phyloP scores from a whole-genome alignment of 1,140 invertebrate genomes.

The Temnothorax nylanderi region DNA sequence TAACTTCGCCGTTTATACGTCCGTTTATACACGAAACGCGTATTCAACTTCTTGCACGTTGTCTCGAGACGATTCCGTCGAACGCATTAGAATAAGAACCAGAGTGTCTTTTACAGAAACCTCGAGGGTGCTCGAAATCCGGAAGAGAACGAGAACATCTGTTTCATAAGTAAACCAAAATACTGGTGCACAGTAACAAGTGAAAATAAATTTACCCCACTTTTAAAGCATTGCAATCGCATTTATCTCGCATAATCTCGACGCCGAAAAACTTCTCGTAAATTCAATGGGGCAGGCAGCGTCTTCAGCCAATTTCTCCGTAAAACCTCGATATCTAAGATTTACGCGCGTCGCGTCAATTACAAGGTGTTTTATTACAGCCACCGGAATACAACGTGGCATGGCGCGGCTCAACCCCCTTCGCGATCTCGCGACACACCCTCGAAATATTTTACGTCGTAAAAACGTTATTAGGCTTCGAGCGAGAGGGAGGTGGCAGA shows the following conservation, averaged over 20 bases:
- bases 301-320: slow-evolving; percentile 83
- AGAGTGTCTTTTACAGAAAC: background rate
- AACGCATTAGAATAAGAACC: background rate
- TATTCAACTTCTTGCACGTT: slow-evolving; percentile 23
- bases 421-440: slow-evolving; percentile 69
- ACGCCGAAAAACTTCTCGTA: slow-evolving; percentile 37
- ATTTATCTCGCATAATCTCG: background rate
- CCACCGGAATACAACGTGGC: slow-evolving; percentile 65
- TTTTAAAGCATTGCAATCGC: background rate
- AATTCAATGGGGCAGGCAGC: slow-evolving; percentile 64
- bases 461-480: slow-evolving; percentile 84
- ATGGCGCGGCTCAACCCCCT: slow-evolving; percentile 53
- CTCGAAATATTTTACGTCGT: slow-evolving; percentile 83
- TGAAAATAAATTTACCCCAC: background rate
- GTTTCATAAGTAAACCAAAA: background rate
- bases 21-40: slow-evolving; percentile 32
- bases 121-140: background rate
- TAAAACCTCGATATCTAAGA: slow-evolving; percentile 84
- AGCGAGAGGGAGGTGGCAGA: slow-evolving; percentile 35
- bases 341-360: slow-evolving; percentile 84
- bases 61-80: slow-evolving; percentile 16
- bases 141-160: background rate
- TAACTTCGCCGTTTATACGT: slow-evolving; percentile 52
- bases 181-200: background rate
- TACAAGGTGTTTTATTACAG: slow-evolving; percentile 85